Conservation (phyloP, 37 sponge, comb jelly and placozoan genomes). For the Bolinopsis microptera region DNA sequence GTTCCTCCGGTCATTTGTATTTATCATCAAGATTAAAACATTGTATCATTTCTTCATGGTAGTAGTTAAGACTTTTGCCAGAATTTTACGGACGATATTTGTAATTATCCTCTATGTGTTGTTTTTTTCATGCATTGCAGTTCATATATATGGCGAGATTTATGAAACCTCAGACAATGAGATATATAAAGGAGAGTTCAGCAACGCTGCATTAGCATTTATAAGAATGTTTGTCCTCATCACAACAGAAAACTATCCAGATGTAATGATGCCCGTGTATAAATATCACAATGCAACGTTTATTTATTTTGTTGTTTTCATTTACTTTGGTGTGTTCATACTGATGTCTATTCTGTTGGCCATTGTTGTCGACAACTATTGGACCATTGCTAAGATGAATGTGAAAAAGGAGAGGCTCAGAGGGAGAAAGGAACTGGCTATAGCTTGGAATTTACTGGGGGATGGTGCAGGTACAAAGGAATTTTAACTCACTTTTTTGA, state of each 20-base stretch:
- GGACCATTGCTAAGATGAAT: constrained; percentile 74
- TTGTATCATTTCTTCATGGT: neutral
- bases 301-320: constrained; percentile 69
- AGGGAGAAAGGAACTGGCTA: constrained; percentile 74
- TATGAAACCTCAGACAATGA: neutral
- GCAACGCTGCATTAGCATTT: constrained; percentile 70
- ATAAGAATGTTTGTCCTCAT: constrained; percentile 73
- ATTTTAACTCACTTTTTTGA: constrained; percentile 10
- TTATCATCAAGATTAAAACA: neutral
- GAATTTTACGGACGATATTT: constrained; percentile 34
- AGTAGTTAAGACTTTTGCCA: neutral
- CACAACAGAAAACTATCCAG: constrained; percentile 84
- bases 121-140: constrained; percentile 74
- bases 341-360: constrained; percentile 75
- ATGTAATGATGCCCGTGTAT: neutral
- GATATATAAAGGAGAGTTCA: constrained; percentile 67
- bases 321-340: constrained; percentile 76
- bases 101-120: constrained; percentile 72
- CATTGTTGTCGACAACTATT: constrained; percentile 80
- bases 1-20: neutral
- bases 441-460: constrained; percentile 81
- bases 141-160: constrained; percentile 69
- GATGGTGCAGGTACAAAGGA: constrained; percentile 72
- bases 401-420: constrained; percentile 74
- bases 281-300: neutral